Conservation (phyloP, 2,888 invertebrate genomes). For the Kuschelorhynchus macadamiae region DNA sequence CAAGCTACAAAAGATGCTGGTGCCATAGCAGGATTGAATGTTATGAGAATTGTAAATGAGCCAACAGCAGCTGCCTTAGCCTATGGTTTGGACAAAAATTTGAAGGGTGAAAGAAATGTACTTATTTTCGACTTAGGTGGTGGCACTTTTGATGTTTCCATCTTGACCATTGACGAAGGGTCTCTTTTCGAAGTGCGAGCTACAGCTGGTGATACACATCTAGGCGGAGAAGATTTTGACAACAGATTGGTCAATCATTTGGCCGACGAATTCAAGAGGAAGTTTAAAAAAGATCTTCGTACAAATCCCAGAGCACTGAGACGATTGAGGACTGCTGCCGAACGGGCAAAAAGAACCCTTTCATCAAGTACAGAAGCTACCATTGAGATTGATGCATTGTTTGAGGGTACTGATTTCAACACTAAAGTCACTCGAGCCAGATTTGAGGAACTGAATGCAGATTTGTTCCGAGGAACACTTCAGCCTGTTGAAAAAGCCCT, state of each 20-base stretch:
- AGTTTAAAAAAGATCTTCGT: no score
- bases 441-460: slow-evolving; percentile 82
- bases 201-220: slow-evolving; percentile 88
- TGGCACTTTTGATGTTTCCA: slow-evolving; percentile 86
- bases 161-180: slow-evolving; percentile 86
- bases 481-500: slow-evolving; percentile 82
- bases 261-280: slow-evolving; percentile 78
- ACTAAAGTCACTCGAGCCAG: slow-evolving; percentile 81
- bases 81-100: slow-evolving; percentile 58
- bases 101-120: slow-evolving; percentile 67
- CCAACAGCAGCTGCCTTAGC: slow-evolving; percentile 68
- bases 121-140: slow-evolving; percentile 77
- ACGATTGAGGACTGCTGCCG: slow-evolving; percentile 81
- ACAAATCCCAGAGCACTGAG: slow-evolving; percentile 75
- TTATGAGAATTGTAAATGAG: slow-evolving; percentile 87
- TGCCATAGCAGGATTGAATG: slow-evolving; percentile 74
- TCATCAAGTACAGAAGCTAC: slow-evolving; percentile 84
- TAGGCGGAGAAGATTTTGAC: slow-evolving; percentile 82
- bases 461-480: slow-evolving; percentile 78
- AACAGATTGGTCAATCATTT: slow-evolving; percentile 74
- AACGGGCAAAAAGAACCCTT: slow-evolving; percentile 74
- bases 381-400: slow-evolving; percentile 82
- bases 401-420: slow-evolving; percentile 82
- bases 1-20: slow-evolving; percentile 93
- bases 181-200: no score